Evolutionary conservation across 2,888 invertebrate species (phyloP).

Genomic region (Dastarcus helophoroides): DNA sequence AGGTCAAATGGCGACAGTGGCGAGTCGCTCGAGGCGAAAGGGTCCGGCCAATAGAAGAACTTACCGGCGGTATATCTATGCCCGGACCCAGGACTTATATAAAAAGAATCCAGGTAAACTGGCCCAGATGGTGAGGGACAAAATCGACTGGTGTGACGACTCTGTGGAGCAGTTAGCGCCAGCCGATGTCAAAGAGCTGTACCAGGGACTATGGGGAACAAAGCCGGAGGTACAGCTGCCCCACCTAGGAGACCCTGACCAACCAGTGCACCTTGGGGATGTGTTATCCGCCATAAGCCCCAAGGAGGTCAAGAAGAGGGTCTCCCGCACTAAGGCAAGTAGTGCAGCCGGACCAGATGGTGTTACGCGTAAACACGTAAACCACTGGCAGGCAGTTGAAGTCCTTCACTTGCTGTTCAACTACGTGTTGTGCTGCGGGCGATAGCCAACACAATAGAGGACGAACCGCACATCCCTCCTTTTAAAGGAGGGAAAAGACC

Average conservation of each 20-base stretch:
- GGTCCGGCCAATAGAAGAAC: slow-evolving; percentile 8
- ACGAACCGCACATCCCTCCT: slow-evolving; percentile 25
- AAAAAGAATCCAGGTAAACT: slow-evolving; percentile 22
- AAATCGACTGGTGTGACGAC: slow-evolving; percentile 15
- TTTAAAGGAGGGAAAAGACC: slow-evolving; percentile 26
- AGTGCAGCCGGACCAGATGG: slow-evolving; percentile 21
- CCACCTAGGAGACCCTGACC: slow-evolving; percentile 9
- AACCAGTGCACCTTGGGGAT: slow-evolving; percentile 2
- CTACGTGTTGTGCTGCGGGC: slow-evolving; percentile 12
- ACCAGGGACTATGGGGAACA: slow-evolving; percentile 20
- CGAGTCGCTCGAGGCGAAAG: too few species aligned
- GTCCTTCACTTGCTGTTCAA: slow-evolving; percentile 14
- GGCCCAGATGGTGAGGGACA: slow-evolving; percentile 19
- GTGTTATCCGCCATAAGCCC: slow-evolving; percentile 10
- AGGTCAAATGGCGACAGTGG: too few species aligned
- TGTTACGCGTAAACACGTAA: slow-evolving; percentile 13
- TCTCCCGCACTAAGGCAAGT: slow-evolving; percentile 13
- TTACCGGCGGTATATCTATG: slow-evolving; percentile 18
- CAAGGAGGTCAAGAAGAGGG: slow-evolving; percentile 12
- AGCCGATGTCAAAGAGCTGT: slow-evolving; percentile 16
- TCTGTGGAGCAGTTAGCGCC: neutral
- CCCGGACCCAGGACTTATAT: slow-evolving; percentile 24
- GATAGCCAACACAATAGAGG: slow-evolving; percentile 22
- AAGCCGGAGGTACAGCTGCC: slow-evolving; percentile 16
- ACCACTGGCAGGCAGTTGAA: too few species aligned